Conservation (phyloP, 1,140 invertebrate genomes). For the Ladona fulva region DNA sequence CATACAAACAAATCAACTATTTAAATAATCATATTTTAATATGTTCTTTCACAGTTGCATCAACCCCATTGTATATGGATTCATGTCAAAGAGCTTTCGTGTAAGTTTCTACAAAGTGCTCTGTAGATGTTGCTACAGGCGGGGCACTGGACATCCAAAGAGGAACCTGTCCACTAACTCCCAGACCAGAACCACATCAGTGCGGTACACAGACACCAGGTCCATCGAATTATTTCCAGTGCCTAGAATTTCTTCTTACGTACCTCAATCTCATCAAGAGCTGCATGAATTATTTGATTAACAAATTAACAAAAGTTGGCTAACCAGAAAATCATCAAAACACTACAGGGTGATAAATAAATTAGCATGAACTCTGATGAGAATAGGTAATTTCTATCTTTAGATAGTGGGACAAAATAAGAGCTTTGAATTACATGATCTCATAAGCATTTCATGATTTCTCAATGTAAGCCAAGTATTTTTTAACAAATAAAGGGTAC, state of each 20-base stretch:
- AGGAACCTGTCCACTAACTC: constrained; percentile 27
- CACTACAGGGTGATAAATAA: no score
- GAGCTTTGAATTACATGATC: no score
- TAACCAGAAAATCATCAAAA: not conserved
- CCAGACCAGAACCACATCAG: constrained; percentile 33
- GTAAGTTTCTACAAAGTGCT: constrained; percentile 47
- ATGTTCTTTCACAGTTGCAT: constrained; percentile 48
- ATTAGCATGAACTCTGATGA: no score
- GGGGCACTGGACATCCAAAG: constrained; percentile 11
- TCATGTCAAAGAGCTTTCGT: constrained; percentile 71
- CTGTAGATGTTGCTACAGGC: constrained; percentile 29
- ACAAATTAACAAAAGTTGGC: not conserved
- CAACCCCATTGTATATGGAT: constrained; percentile 70
- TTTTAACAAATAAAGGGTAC: no score
- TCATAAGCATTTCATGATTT: no score
- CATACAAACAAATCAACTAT: no score
- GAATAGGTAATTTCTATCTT: no score
- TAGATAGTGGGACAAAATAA: no score
- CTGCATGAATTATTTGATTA: not conserved
- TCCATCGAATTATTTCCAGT: not conserved
- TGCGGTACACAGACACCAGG: constrained; percentile 25
- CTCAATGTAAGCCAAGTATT: no score
- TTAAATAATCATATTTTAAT: no score
- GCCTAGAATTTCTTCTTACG: not conserved
- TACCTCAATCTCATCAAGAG: not conserved